These are phyloP conservation scores for Melanotus villosus DNA, from an alignment of 2,888 invertebrate genomes.

Conservation along the genomic window DNA sequence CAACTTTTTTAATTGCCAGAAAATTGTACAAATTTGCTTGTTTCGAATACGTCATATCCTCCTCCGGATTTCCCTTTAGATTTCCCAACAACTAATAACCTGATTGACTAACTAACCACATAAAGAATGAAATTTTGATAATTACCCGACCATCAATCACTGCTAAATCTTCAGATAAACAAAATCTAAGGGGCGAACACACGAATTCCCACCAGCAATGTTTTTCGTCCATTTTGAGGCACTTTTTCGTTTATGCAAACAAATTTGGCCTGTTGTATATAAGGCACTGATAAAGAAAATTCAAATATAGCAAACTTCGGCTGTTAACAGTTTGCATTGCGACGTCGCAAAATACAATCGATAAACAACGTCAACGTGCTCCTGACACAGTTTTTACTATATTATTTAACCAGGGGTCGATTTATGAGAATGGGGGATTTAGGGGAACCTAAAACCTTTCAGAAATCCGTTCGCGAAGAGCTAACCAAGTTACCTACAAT, in stretches of 20 bases:
- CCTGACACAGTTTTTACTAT: constrained; percentile 47
- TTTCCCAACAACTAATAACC: too few species aligned
- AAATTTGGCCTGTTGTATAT: constrained; percentile 27
- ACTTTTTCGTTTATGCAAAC: constrained; percentile 9
- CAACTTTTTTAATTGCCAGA: too few species aligned
- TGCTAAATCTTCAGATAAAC: constrained; percentile 73
- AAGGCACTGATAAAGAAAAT: constrained; percentile 22
- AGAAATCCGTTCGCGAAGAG: constrained; percentile 1
- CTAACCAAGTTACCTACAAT: constrained; percentile 3
- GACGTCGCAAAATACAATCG: constrained; percentile 24
- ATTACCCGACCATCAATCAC: constrained; percentile 74
- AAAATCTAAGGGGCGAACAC: constrained; percentile 66
- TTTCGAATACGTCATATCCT: too few species aligned
- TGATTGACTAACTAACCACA: too few species aligned
- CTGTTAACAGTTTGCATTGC: neutral
- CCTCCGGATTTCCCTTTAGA: too few species aligned
- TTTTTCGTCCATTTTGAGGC: constrained; percentile 50
- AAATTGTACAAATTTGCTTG: too few species aligned
- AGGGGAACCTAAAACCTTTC: constrained; percentile 3
- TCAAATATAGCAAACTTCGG: neutral
- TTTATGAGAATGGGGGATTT: neutral
- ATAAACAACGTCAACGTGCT: constrained; percentile 42
- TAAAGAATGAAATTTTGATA: too few species aligned
- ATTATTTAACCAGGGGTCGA: constrained; percentile 3
- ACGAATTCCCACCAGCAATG: constrained; percentile 72